Base-by-base conservation (phyloP, 1,140 invertebrate genomes). In the Dendroctonus ponderosae region DNA sequence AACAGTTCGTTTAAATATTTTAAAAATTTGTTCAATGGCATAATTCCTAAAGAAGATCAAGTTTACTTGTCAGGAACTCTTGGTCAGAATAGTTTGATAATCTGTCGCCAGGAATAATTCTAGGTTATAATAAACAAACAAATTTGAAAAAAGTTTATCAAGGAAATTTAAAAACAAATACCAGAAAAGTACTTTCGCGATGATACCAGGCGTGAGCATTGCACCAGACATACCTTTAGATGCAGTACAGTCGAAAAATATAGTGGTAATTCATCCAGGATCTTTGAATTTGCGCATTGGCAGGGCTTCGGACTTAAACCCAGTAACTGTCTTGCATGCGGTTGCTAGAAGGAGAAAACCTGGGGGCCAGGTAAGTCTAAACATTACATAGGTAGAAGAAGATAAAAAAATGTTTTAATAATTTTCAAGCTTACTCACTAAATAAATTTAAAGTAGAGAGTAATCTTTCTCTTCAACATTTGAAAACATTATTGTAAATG, bases 191-290 rank as follows among this genome's bases (percentile, higher is more conserved):
- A 48, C n/a, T 7, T 38, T 57, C 40, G 53, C 37, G 37, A 63
- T 58, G 60, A 50, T 63, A 7, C 42, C 26, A 6, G 54, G 53
- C 5, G 37, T 43, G 7, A 59, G 15, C 9, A 40, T 26, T 26
- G 48, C 41, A 14, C 37, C 53, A n/a, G 71, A 72, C 11, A n/a
- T 66, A 37, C 49, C 68, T 8, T 60, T 53, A 43, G 69, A 71
- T 48, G 69, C 71, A 14, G 48, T 73, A 68, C 88, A 89, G 71
- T 85, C 89, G 1, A 89, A 91, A 71, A 88, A 88, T 39, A 89
- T 94, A 40, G 90, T 98, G 48, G 89, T 97, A n/a, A 94, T 98
- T 52, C 94, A 98, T 78, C 94, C 95, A 57, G 96, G 96, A 7
- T 97, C 95, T 0, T 85, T 91, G 52, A 89, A 94, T 76, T 82